phyloP scores from a whole-genome alignment of 1,140 invertebrate genomes.

The Pseudomyrmex gracilis region DNA sequence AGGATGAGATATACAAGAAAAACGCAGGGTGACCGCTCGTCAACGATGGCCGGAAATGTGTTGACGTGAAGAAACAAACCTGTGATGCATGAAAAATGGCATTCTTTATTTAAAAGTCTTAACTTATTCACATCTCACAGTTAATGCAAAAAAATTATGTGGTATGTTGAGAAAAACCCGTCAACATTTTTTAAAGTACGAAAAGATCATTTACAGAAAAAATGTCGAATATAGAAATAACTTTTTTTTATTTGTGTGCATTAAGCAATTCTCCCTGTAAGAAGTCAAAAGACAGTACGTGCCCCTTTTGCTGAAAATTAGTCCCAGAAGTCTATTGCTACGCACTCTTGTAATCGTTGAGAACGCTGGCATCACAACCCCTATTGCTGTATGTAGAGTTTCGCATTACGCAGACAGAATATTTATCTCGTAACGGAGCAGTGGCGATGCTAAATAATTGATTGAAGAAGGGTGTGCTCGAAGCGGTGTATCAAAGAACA shows the following conservation, averaged over 20 bases:
- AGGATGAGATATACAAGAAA: conserved; percentile 63
- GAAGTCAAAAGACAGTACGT: conserved; percentile 35
- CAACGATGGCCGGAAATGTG: conserved; percentile 39
- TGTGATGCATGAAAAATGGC: conserved; percentile 53
- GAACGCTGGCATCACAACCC: conserved; percentile 5
- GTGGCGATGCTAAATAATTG: conserved; percentile 66
- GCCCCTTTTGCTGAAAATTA: conserved; percentile 37
- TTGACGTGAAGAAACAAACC: conserved; percentile 68
- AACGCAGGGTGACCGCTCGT: conserved; percentile 63
- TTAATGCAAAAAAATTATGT: neutral
- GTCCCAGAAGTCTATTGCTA: conserved; percentile 49
- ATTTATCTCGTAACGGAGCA: conserved; percentile 63
- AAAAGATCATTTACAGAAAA: neutral
- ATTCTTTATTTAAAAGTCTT: conserved; percentile 80
- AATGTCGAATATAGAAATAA: neutral
- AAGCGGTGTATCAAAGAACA: conserved; percentile 15
- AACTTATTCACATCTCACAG: conserved; percentile 64
- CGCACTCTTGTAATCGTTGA: conserved; percentile 23
- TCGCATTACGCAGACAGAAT: conserved; percentile 63
- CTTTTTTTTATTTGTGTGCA: neutral
- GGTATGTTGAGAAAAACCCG: neutral
- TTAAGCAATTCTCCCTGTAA: neutral
- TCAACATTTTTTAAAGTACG: neutral
- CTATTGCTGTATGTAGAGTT: conserved; percentile 27
- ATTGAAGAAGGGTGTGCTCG: conserved; percentile 47